Conservation (phyloP, 2,888 invertebrate species). For the Pocota personata region DNA sequence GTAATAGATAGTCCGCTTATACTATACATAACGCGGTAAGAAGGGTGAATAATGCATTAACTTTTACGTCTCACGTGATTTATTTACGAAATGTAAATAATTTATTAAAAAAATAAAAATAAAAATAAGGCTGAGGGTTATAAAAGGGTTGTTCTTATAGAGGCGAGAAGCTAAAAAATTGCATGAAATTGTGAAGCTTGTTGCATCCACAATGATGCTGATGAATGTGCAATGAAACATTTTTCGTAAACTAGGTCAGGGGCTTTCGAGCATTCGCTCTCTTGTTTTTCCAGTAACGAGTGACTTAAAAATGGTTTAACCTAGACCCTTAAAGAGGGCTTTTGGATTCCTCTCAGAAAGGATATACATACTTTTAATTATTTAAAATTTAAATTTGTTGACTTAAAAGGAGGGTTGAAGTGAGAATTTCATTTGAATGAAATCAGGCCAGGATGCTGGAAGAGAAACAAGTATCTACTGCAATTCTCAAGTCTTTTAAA, state of each 20-base stretch:
- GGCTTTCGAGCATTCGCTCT: not conserved
- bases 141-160: not conserved
- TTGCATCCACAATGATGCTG: slow-evolving; percentile 24
- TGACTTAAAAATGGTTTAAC: slow-evolving; percentile 27
- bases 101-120: not conserved
- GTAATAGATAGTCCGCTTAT: slow-evolving; percentile 7
- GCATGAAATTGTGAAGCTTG: slow-evolving; percentile 13
- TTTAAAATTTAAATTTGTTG: not conserved
- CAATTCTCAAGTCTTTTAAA: too few relatives aligned
- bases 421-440: not conserved
- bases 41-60: slow-evolving; percentile 27
- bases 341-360: not conserved
- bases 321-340: slow-evolving; percentile 44
- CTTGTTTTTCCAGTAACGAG: slow-evolving; percentile 3
- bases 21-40: not conserved
- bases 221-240: slow-evolving; percentile 12
- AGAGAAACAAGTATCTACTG: too few relatives aligned
- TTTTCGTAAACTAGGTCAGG: slow-evolving; percentile 51
- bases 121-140: not conserved
- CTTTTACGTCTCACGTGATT: slow-evolving; percentile 39
- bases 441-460: too few relatives aligned
- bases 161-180: not conserved
- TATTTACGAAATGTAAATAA: slow-evolving; percentile 38
- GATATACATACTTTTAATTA: not conserved
- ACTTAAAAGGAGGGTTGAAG: not conserved